Base-by-base conservation (phyloP, 2,113 vertebrate species). In the Leptobrachium leishanense region DNA sequence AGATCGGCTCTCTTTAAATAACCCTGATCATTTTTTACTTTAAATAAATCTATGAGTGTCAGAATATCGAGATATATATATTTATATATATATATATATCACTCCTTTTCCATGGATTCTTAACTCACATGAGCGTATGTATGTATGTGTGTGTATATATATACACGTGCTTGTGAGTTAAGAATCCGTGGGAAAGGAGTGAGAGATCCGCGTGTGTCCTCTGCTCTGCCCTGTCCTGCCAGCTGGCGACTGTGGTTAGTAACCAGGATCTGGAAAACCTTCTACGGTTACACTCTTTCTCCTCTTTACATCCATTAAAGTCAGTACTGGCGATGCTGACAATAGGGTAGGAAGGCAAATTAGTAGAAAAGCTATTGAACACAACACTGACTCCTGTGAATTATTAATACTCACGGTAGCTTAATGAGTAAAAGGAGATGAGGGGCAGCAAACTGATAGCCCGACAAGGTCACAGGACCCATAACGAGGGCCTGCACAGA, bases 251-350 rank as follows among this genome's bases (percentile, higher is more conserved):
- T 75, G 20, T 76, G 82, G 72, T 78, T 67, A 71, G 79, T 81
- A 79, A 81, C 50, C 55, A 72, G 81, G 82, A 83, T 76, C 79
- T 62, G 64, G 77, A 75, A 69, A 50, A 15, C 68, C 78, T 68
- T 79, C 77, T 85, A 81, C 73, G 68, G 54, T 85, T 85, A 83
- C 84, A 72, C 59, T 69, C 71, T 72, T 81, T 82, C 83, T 84
- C 83, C 75, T 83, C 84, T 83, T 85, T 85, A 85, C 84, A 85
- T 85, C 83, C 82, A 85, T 85, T 85, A 85, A 85, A 85, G 79
- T 83, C 80, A 46, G 65, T 81, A 77, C 74, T 59, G n/a, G 77
- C 68, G 67, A 68, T 74, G 76, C 72, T 67, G 68, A 85, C 83
- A 85, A 85, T 82, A 78, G 82, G 83, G 79, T 57, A 69, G 84